Evolutionary conservation across 2,113 vertebrate species (phyloP), one percentile per base, ranked within the genome.

Genomic region (Sinocyclocheilus maitianheensis): DNA sequence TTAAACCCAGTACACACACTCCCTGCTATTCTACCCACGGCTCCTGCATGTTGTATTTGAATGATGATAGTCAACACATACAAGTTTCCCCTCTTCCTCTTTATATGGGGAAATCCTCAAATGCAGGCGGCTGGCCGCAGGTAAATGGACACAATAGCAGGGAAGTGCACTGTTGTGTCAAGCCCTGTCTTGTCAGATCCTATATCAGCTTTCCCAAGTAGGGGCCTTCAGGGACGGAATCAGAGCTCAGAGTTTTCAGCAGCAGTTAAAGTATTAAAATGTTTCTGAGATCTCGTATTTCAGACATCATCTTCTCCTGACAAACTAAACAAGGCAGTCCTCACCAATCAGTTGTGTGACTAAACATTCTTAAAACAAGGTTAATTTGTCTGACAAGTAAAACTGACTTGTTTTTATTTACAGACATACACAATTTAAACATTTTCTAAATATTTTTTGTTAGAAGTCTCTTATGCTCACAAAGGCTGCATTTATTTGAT

Each of bases 121-220:
- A 76, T n/a, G 22, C 37, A 26, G 51, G 72, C 74, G 72, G 60
- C 90, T 90, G 89, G 89, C 77, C 91, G 83, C 67, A 90, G 88
- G 90, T 89, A 63, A 81, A 67, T 85, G 83, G 65, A 89, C 87
- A 94, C 90, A 93, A 92, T 90, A 81, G 89, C 34, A 12, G 71
- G 82, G 67, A 90, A 87, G 84, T 90, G 89, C 83, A 84, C 77
- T 83, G 51, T 77, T 88, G 85, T 90, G 88, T 93, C 94, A 92
- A 91, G 93, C 91, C 91, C 76, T 87, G 91, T 92, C 93, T 93
- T 94, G 93, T 94, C 90, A 91, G 90, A 88, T 89, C 43, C 83
- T 87, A 88, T 89, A 92, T 94, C 92, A 81, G 89, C 88, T 94
- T 94, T 91, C 92, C 88, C 85, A 83, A 77, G 60, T 43, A 63